Conservation (phyloP, 1,140 invertebrate species). For the Drosophila micromelanica region DNA sequence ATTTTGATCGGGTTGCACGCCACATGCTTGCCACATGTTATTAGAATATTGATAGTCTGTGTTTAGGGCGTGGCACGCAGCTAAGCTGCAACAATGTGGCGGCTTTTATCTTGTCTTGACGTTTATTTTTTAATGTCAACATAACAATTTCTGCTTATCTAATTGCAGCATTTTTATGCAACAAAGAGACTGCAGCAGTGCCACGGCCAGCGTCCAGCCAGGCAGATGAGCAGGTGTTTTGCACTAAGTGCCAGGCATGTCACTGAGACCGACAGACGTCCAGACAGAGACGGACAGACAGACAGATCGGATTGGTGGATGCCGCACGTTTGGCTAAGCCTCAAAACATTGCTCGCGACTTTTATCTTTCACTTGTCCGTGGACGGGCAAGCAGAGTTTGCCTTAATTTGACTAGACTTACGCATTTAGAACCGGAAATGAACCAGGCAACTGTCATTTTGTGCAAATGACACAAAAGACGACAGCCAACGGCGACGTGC, state of each 20-base stretch:
- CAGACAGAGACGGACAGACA: neutral
- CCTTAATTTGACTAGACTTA: slow-evolving; percentile 83
- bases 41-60: neutral
- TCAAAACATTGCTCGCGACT: slow-evolving; percentile 36
- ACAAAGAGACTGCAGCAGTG: slow-evolving; percentile 11
- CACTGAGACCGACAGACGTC: slow-evolving; percentile 15
- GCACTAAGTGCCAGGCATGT: slow-evolving; percentile 65
- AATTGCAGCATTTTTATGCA: slow-evolving; percentile 77
- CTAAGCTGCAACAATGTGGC: slow-evolving; percentile 21
- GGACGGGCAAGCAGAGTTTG: slow-evolving; percentile 41
- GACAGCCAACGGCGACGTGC: slow-evolving; percentile 47
- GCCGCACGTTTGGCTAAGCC: slow-evolving; percentile 11
- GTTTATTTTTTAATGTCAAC: slow-evolving; percentile 69
- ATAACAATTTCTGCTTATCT: slow-evolving; percentile 83
- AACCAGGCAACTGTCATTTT: slow-evolving; percentile 73
- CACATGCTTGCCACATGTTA: neutral
- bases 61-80: neutral
- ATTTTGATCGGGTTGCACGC: neutral
- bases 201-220: slow-evolving; percentile 3
- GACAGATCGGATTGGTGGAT: slow-evolving; percentile 4
- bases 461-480: slow-evolving; percentile 77
- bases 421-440: slow-evolving; percentile 82
- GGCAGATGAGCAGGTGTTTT: slow-evolving; percentile 74
- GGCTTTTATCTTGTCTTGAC: slow-evolving; percentile 56
- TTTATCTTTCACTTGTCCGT: slow-evolving; percentile 51